Percentiles rank a stretch among this genome's conserved stretches.
Evolutionary conservation across 64 coral and sea anemone species (phyloP).

Genomic region (Montipora capricornis): DNA sequence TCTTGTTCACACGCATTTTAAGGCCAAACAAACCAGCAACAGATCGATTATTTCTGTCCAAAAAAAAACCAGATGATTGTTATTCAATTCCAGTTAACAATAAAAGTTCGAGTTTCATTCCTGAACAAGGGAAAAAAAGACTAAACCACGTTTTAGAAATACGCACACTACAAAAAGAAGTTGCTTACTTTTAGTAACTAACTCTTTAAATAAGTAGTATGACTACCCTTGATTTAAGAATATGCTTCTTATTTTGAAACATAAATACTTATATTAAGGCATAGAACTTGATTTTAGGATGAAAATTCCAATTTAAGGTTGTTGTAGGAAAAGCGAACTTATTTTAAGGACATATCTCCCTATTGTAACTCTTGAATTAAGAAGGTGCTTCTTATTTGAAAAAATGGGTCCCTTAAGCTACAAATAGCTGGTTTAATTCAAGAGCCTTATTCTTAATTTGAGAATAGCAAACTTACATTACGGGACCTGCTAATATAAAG

Average conservation of each 20-base stretch:
- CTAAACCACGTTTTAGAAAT: neutral
- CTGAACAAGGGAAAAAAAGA: no score
- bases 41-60: no score
- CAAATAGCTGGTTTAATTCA: neutral
- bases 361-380: neutral
- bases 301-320: slow-evolving; percentile 2
- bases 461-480: neutral
- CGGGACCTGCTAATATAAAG: neutral
- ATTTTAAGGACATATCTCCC: neutral
- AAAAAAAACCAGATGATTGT: no score
- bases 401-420: neutral
- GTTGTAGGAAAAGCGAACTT: neutral
- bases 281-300: neutral
- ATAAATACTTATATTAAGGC: neutral
- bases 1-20: no score
- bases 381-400: neutral
- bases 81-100: no score
- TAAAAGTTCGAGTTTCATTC: no score
- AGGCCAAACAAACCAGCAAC: no score
- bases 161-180: no score
- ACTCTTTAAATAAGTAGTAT: no score
- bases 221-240: no score
- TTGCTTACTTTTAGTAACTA: no score
- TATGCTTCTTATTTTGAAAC: neutral
- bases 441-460: neutral